Percentiles rank a stretch among this genome's conserved stretches.
Evolutionary conservation across 2,797 vertebrate species (phyloP).

Genomic region (Gallirallus australis): DNA sequence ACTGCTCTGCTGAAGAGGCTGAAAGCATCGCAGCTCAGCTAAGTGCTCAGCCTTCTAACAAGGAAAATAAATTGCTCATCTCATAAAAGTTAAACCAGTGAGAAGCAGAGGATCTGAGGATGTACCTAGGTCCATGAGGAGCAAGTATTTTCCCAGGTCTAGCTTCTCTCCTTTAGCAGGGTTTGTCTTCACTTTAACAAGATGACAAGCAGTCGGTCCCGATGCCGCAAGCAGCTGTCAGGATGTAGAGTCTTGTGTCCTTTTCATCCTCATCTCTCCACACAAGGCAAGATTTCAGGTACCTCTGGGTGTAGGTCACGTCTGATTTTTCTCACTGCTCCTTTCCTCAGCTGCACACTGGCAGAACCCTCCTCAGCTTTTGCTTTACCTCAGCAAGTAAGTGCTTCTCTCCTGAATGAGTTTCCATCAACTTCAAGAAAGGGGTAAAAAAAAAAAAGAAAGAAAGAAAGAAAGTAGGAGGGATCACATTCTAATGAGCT

Average conservation of each 20-base stretch:
- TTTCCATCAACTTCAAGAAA: conserved; percentile 69
- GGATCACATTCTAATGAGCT: conserved; percentile 77
- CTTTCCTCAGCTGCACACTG: conserved; percentile 70
- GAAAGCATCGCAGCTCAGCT: neutral
- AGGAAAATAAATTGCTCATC: neutral
- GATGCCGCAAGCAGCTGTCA: neutral
- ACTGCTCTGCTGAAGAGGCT: neutral
- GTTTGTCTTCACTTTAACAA: neutral
- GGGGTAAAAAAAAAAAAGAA: neutral
- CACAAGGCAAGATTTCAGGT: neutral
- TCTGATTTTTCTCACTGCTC: conserved; percentile 21
- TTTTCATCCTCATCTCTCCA: neutral
- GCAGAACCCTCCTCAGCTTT: conserved; percentile 76
- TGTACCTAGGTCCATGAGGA: neutral
- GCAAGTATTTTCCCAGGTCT: neutral
- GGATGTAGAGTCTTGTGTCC: neutral
- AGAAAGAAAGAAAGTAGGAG: conserved; percentile 59
- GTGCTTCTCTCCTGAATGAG: conserved; percentile 76
- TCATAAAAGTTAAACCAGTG: neutral
- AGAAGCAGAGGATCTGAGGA: neutral
- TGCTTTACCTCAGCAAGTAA: conserved; percentile 85
- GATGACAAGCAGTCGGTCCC: neutral
- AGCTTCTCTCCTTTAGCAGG: neutral
- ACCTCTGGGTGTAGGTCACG: neutral
- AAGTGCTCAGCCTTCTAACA: neutral